Evolutionary conservation across 2,113 vertebrate species (phyloP), one percentile per base, ranked within the genome.

Genomic region (Microtus richardsoni): DNA sequence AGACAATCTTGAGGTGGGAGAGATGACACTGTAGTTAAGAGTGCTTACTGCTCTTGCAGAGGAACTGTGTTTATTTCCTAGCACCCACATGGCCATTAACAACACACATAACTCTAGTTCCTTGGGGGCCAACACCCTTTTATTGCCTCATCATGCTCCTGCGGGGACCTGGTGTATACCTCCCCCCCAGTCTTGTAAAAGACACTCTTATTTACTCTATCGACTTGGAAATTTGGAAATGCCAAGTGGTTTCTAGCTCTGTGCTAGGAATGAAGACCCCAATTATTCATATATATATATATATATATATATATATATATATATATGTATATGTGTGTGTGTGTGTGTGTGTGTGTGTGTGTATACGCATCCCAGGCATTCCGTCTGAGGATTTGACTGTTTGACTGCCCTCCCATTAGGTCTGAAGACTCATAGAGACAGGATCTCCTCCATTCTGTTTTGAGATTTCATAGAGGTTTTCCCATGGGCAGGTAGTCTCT

Each of bases 401-500:
- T 19, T 54, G 54, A 58, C 54, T 58, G 54, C 17, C 54, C 17
- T 58, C 17, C 54, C 54, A 58, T 58, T 58, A 5, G 1, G 54
- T 17, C 4, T 58, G 54, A 54, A 54, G 54, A 54, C 19, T 54
- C 54, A 54, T 19, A 54, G 54, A 54, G 54, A 54, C 54, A 58
- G 54, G 54, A 58, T 58, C 16, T 58, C 17, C 54, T 17, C 54
- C 54, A 58, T 58, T 58, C 54, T 58, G 5, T 54, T 54, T 2
- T 54, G 52, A 58, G 54, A 58, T 58, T 58, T 58, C 54, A 58
- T 58, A 19, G 17, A 99, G 99, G 98, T 99, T 99, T 97, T 99
- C 99, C 3, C 99, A 99, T 0, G 99, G 99, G 0, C 99, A 99
- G 91, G 99, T 99, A 95, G 99, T 99, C 26, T 93, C 98, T 4